Evolutionary conservation across 2,113 vertebrate genomes (phyloP), one percentile per base, ranked within the genome.

Genomic region (Porphyrio hochstetteri): DNA sequence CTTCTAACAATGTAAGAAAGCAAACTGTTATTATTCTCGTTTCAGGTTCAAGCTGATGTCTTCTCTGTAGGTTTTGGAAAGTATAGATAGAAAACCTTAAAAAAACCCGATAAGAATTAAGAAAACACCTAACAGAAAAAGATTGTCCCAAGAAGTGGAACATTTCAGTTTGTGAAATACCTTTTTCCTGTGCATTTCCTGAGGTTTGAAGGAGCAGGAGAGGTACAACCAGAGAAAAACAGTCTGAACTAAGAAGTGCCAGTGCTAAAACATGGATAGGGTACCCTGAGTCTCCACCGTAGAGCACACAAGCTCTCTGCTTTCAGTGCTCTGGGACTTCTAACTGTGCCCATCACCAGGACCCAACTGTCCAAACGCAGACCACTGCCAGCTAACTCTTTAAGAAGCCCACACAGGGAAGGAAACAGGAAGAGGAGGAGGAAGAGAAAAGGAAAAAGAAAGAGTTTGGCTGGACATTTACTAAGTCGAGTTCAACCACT

Each of bases 1-100:
- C 53, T 87, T 96, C 97, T 97, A 91, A n/a, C 24, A 88, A 28
- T 14, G 78, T 7, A 69, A n/a, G 75, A 81, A 70, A 80, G 5
- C 31, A 14, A 89, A 87, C 14, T 20, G 27, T 94, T 70, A 86
- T 5, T 6, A 23, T 16, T 75, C 31, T 42, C n/a, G 48, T 33
- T 59, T 44, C 36, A 38, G 40, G 40, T 61, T 67, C 40, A 71
- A 63, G 33, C 18, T 65, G 11, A 23, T n/a, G 46, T 17, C 16
- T 5, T 55, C 68, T 67, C 40, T 14, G 33, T 5, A n/a, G 11
- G 48, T 81, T 60, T 71, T 1, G 0, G 50, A 55, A 82, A 23
- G 9, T 2, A 1, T 2, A 46, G 18, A 25, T 3, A 40, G 36
- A 82, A 81, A 76, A 20, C 10, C 9, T 50, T 65, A 14, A 9